Conservation (phyloP, 2,888 invertebrate genomes). For the Ormyrus labotus region DNA sequence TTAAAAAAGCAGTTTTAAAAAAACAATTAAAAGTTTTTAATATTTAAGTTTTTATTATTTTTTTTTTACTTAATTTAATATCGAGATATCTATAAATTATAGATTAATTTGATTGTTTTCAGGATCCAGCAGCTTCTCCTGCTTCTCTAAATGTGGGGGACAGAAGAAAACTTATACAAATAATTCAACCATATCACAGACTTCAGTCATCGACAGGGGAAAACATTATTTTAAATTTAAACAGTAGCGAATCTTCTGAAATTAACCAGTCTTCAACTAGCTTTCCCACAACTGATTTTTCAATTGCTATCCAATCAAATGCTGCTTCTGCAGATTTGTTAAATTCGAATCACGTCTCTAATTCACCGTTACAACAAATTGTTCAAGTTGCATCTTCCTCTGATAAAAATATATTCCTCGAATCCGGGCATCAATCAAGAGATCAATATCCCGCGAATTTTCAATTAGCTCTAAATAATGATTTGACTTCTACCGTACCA, state of each 20-base stretch:
- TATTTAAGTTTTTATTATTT: no score
- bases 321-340: slow-evolving; percentile 22
- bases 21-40: no score
- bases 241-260: background rate
- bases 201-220: background rate
- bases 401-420: background rate
- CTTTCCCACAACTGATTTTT: slow-evolving; percentile 43
- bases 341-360: slow-evolving; percentile 55
- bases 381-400: slow-evolving; percentile 45
- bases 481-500: background rate
- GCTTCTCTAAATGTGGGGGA: slow-evolving; percentile 5
- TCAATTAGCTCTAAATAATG: slow-evolving; percentile 10
- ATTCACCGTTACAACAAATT: slow-evolving; percentile 50
- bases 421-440: background rate
- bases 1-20: no score
- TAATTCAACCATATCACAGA: slow-evolving; percentile 59
- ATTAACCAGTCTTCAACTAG: slow-evolving; percentile 28
- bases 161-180: slow-evolving; percentile 49
- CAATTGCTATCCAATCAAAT: background rate
- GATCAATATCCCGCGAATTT: slow-evolving; percentile 8
- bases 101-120: slow-evolving; percentile 9
- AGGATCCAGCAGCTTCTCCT: background rate
- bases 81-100: background rate
- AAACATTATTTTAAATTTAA: background rate
- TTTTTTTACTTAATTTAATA: no score